phyloP scores from a whole-genome alignment of 2,888 invertebrate genomes.

The Zygaena filipendulae region DNA sequence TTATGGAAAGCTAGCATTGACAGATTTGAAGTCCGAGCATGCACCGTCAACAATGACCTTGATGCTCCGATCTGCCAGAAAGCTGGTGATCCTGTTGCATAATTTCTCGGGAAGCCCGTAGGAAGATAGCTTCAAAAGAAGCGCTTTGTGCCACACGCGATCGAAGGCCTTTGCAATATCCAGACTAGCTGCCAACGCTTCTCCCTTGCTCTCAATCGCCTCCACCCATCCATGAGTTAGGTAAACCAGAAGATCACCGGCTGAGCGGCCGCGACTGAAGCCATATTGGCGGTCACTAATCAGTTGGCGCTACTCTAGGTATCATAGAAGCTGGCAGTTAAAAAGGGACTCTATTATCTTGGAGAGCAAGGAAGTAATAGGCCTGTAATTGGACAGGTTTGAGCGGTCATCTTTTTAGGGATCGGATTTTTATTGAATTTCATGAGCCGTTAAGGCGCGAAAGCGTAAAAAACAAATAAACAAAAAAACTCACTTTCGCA shows the following conservation, averaged over 20 bases:
- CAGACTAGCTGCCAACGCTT: slow-evolving; percentile 1
- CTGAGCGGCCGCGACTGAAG: background rate
- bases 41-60: too few species aligned
- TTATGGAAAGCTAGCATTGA: too few species aligned
- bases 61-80: too few species aligned
- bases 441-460: too few species aligned
- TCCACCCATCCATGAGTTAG: background rate
- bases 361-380: background rate
- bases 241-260: too few species aligned
- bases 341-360: background rate
- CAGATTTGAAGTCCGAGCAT: too few species aligned
- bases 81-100: too few species aligned
- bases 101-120: slow-evolving; percentile 6
- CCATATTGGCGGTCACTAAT: background rate
- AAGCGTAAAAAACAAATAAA: too few species aligned
- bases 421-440: too few species aligned
- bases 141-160: slow-evolving; percentile 5
- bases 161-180: too few species aligned
- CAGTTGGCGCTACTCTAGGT: background rate
- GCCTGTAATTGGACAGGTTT: background rate
- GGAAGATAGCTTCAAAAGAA: slow-evolving; percentile 4
- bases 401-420: slow-evolving; percentile 6
- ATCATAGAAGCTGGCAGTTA: background rate
- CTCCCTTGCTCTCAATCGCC: background rate
- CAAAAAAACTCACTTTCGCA: too few species aligned